Evolutionary conservation across 2,888 invertebrate species (phyloP).

Genomic region (Galeopsomyia nigrocyanea): DNA sequence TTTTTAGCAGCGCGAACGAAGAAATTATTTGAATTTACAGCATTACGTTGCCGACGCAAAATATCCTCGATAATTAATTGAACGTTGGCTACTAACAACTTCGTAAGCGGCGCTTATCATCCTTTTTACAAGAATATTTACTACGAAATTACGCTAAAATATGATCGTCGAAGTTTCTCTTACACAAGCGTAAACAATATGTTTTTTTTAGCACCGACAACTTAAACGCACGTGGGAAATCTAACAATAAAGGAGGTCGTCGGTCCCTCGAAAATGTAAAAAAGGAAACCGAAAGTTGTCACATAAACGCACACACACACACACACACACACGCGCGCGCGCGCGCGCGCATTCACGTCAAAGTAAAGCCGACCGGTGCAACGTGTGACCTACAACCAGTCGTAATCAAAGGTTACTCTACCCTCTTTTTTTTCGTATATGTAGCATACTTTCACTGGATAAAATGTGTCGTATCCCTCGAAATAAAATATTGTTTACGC

Average conservation of each 20-base stretch:
- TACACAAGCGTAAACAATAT: slow-evolving; percentile 20
- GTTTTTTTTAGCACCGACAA: not conserved
- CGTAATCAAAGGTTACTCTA: not conserved
- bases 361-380: slow-evolving; percentile 17
- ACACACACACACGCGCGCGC: too few relatives aligned
- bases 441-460: too few relatives aligned
- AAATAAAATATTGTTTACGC: too few relatives aligned
- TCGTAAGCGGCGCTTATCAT: too few relatives aligned
- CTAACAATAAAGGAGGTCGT: slow-evolving; percentile 5
- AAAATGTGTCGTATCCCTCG: too few relatives aligned
- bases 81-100: not conserved
- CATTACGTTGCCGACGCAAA: not conserved
- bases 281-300: slow-evolving; percentile 42
- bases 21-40: not conserved
- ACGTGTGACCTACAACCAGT: slow-evolving; percentile 35
- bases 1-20: not conserved
- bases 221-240: not conserved
- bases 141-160: too few relatives aligned
- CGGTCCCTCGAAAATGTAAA: slow-evolving; percentile 8
- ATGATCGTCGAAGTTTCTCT: too few relatives aligned
- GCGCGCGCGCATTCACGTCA: too few relatives aligned
- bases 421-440: too few relatives aligned
- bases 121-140: too few relatives aligned
- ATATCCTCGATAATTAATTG: not conserved
- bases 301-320: too few relatives aligned